Evolutionary conservation across 2,797 vertebrate genomes (phyloP), one percentile per base, ranked within the genome.

Genomic region (Ctenopoma kingsleyae): DNA sequence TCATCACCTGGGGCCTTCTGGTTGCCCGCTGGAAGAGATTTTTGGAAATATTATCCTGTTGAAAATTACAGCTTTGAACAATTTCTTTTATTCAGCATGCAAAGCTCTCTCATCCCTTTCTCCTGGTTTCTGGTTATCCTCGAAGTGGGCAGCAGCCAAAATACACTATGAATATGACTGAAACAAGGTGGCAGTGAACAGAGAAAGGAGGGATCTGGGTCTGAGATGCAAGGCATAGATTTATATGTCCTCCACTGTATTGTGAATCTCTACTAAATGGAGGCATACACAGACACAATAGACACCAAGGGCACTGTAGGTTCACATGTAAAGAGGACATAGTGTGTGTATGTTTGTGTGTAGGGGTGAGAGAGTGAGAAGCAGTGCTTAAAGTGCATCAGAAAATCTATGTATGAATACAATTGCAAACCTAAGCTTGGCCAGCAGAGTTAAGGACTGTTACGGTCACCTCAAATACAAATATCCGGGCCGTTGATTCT

Each of bases 71-170:
- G 61, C 73, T 38, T 68, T 55, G 71, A 82, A 82, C 67, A 40
- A 76, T 89, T 86, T 78, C 41, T 66, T 90, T 86, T 74, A 81
- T 84, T 83, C 65, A 49, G 53, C 84, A 79, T 76, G 72, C 58
- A 68, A 83, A 87, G 73, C 62, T 47, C 43, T 55, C 41, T 44
- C 50, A 16, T 62, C 57, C 43, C 27, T 71, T 80, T 74, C 56
- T 71, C 25, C 38, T 58, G 13, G 13, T 66, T 75, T 81, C 49
- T 67, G 69, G 43, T 56, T 69, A 67, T 60, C 61, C 59, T 56
- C 19, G 38, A 43, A 27, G 27, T 74, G 65, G 55, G 82, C 41
- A 81, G 77, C 65, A 59, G 63, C 56, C 71, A 73, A 54, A 61
- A 71, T 53, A 44, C 35, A 49, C 51, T 52, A 44, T 19, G 58